A percentile compares a stretch with the other conserved stretches of the same genome.
These are phyloP conservation scores for Conger conger DNA, from an alignment of 2,113 vertebrate genomes.

Conservation along the genomic window DNA sequence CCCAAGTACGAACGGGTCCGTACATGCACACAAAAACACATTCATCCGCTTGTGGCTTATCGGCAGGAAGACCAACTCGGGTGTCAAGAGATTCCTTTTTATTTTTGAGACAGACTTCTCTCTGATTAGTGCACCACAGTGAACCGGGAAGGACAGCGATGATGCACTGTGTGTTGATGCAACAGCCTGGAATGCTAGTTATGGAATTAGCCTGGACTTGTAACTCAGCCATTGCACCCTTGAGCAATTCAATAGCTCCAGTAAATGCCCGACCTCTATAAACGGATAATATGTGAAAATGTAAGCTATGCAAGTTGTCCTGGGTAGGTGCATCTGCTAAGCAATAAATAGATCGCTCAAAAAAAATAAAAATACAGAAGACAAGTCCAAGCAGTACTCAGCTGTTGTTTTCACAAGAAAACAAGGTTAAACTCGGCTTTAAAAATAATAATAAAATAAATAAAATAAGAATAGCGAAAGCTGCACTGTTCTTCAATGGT, in stretches of 20 bases:
- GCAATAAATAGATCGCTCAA: neutral
- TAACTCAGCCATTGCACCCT: neutral
- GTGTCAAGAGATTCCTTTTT: neutral
- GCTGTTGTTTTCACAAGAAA: conserved; percentile 70
- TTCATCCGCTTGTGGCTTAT: neutral
- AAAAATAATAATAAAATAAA: conserved; percentile 36
- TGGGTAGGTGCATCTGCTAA: neutral
- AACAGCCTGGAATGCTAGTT: neutral
- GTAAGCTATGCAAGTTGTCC: neutral
- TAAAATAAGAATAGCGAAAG: too few relatives aligned
- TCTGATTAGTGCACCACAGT: neutral
- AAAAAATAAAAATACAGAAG: neutral
- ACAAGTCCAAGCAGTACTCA: conserved; percentile 37
- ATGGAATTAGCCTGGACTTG: neutral
- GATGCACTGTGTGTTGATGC: neutral
- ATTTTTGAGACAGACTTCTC: neutral
- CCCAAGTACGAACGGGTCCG: neutral
- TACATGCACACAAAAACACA: neutral
- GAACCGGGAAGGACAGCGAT: neutral
- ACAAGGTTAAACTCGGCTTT: conserved; percentile 64
- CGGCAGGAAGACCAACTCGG: neutral
- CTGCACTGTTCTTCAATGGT: conserved; percentile 49
- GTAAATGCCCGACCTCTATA: neutral
- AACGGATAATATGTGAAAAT: neutral
- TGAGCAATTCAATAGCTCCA: neutral